Evolutionary conservation across 1,140 invertebrate genomes (phyloP).

Genomic region (Ceratina calcarata): DNA sequence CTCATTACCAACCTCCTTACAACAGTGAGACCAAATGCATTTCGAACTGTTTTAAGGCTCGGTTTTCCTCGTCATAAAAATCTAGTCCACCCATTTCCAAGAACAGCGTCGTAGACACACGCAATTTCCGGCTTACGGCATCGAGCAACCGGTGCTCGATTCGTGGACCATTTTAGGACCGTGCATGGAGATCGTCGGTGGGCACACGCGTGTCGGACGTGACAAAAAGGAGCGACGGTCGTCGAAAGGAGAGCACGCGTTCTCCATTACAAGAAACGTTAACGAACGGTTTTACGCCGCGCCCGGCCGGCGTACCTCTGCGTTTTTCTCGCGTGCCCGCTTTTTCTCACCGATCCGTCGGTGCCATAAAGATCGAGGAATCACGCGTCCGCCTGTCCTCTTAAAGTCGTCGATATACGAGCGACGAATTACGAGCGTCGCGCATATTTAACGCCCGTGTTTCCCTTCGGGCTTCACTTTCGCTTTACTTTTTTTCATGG

Average conservation of each 20-base stretch:
- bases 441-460: slow-evolving; percentile 19
- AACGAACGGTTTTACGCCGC: neutral
- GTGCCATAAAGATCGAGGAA: slow-evolving; percentile 35
- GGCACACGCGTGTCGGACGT: neutral
- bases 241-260: slow-evolving; percentile 35
- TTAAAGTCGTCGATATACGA: slow-evolving; percentile 43
- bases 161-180: slow-evolving; percentile 17
- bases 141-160: neutral
- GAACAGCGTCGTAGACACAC: neutral
- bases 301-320: neutral
- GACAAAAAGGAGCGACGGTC: slow-evolving; percentile 8
- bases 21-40: too few species aligned
- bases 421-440: neutral
- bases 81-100: neutral
- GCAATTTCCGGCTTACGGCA: slow-evolving; percentile 8
- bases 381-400: neutral
- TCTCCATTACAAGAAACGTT: neutral
- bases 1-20: neutral
- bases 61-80: neutral
- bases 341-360: neutral
- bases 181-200: neutral
- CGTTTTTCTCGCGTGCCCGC: slow-evolving; percentile 9
- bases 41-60: too few species aligned
- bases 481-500: neutral
- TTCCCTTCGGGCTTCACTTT: neutral